phyloP scores from a whole-genome alignment of 2,888 invertebrate species.

The Cheilosia soror region DNA sequence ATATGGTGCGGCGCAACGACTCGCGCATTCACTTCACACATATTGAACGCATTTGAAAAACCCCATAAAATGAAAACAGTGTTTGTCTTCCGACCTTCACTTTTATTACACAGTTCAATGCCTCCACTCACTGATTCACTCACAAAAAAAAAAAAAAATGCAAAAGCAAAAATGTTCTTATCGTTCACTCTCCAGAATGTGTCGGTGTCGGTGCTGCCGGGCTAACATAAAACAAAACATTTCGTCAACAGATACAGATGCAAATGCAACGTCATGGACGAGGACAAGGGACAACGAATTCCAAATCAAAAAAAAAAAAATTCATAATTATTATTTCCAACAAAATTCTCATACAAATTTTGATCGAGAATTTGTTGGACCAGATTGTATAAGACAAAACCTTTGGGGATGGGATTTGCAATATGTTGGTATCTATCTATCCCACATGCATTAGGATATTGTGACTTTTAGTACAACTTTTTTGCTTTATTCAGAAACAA shows the following conservation, averaged over 20 bases:
- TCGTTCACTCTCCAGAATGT: constrained; percentile 12
- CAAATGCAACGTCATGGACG: constrained; percentile 32
- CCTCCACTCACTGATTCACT: constrained; percentile 53
- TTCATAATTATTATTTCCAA: not conserved
- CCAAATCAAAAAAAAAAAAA: not conserved
- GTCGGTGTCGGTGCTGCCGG: not conserved
- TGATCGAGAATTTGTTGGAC: not conserved
- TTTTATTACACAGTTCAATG: constrained; percentile 65
- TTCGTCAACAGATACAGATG: constrained; percentile 13
- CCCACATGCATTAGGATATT: too few species aligned
- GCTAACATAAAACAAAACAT: constrained; percentile 25
- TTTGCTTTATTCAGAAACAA: not conserved
- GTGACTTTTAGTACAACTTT: not conserved
- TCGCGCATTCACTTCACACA: not conserved
- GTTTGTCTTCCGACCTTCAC: constrained; percentile 56
- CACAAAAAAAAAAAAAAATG: constrained; percentile 15
- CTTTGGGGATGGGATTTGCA: too few species aligned
- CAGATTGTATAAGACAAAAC: too few species aligned
- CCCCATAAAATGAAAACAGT: constrained; percentile 23
- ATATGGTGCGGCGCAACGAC: constrained; percentile 12
- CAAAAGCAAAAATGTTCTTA: constrained; percentile 41
- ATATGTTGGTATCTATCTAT: too few species aligned
- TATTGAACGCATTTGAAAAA: constrained; percentile 58
- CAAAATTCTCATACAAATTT: not conserved
- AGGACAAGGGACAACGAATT: not conserved